These are phyloP conservation scores for Philhelius pedissequus DNA, from an alignment of 2,888 invertebrate genomes.

Conservation along the genomic window DNA sequence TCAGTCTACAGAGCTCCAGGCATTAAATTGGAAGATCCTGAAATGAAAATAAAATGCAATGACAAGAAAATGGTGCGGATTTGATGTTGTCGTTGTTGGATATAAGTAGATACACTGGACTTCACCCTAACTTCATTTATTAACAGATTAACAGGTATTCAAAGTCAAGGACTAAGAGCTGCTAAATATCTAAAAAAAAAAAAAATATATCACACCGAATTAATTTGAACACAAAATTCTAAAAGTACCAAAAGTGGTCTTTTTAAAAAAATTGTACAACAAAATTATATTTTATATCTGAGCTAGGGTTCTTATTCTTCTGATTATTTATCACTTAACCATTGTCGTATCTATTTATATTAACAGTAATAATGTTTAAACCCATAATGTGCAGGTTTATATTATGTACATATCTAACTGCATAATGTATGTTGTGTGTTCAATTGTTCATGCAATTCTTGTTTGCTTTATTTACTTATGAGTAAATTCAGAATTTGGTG, in stretches of 20 bases:
- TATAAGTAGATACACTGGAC: neutral
- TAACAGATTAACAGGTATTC: neutral
- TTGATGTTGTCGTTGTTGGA: neutral
- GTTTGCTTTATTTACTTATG: too few species aligned
- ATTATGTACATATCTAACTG: too few species aligned
- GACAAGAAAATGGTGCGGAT: conserved; percentile 12
- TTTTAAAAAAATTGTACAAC: neutral
- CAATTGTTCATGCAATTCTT: too few species aligned
- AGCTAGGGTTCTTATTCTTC: too few species aligned
- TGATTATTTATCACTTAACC: too few species aligned
- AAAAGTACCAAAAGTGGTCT: neutral
- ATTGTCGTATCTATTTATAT: too few species aligned
- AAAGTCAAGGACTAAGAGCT: neutral
- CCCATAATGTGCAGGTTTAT: too few species aligned
- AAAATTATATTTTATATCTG: neutral
- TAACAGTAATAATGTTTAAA: too few species aligned
- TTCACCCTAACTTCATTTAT: neutral
- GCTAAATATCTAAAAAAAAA: neutral
- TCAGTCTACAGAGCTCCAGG: conserved; percentile 23
- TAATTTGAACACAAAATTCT: neutral
- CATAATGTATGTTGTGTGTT: too few species aligned
- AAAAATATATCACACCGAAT: neutral
- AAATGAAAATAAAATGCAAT: conserved; percentile 13
- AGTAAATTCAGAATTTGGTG: too few species aligned
- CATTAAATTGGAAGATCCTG: conserved; percentile 4